Conservation (phyloP, 2,888 invertebrate species). For the Odontocolon sp. region DNA sequence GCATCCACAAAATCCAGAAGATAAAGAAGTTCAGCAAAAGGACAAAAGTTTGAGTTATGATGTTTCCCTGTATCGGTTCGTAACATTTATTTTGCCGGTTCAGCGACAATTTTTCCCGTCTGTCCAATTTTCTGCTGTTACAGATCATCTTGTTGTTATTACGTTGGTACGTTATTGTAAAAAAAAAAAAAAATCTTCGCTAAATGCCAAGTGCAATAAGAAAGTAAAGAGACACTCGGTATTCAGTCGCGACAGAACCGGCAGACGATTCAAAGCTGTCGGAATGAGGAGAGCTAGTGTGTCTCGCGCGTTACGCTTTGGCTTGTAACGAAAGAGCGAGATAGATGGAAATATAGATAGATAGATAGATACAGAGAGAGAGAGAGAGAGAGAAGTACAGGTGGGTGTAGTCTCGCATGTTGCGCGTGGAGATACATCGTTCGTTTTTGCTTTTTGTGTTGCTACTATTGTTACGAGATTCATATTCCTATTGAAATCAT, state of each 20-base stretch:
- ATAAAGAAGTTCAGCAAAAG: no score
- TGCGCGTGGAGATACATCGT: slow-evolving; percentile 40
- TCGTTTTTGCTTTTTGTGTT: background rate
- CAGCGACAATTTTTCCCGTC: no score
- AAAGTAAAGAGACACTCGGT: no score
- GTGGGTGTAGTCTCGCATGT: slow-evolving; percentile 72
- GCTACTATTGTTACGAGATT: background rate
- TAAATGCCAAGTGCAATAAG: no score
- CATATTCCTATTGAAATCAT: background rate
- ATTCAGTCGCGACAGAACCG: background rate
- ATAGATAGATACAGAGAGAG: slow-evolving; percentile 13
- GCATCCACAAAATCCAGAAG: no score
- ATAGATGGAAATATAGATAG: slow-evolving; percentile 11
- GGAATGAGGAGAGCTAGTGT: slow-evolving; percentile 14
- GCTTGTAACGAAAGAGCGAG: slow-evolving; percentile 19
- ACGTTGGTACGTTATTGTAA: no score
- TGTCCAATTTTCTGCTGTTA: no score
- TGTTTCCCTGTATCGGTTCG: no score
- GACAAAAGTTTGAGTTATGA: no score
- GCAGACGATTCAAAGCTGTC: slow-evolving; percentile 24
- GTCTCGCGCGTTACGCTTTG: background rate
- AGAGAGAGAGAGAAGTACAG: slow-evolving; percentile 65
- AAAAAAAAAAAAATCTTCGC: no score
- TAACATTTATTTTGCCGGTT: no score
- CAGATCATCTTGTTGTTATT: no score